phyloP scores from a whole-genome alignment of 2,113 vertebrate genomes.

The Myiozetetes cayanensis region DNA sequence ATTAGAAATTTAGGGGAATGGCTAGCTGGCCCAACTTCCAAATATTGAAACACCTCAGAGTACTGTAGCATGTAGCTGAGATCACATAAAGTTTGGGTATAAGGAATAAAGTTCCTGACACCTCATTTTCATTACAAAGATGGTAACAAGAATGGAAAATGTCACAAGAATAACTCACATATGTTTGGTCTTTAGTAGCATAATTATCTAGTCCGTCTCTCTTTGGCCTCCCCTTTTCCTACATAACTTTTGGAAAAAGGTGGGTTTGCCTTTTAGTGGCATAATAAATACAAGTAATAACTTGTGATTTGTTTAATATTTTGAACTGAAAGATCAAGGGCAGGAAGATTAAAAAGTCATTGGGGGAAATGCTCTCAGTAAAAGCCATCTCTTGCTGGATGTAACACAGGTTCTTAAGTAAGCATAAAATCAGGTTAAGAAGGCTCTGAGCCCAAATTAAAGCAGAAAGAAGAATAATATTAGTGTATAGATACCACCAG shows the following conservation, averaged over 20 bases:
- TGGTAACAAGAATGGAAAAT: constrained; percentile 43
- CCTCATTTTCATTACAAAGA: constrained; percentile 5
- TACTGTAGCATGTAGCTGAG: background rate
- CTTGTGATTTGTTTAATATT: constrained; percentile 67
- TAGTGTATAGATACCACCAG: background rate
- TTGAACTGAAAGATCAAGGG: constrained; percentile 61
- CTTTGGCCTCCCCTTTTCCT: constrained; percentile 18
- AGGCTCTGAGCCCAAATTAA: constrained; percentile 24
- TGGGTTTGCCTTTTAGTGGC: constrained; percentile 30
- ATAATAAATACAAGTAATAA: constrained; percentile 58
- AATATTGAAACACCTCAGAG: background rate
- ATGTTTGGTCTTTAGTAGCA: background rate
- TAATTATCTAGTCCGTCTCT: constrained; percentile 6
- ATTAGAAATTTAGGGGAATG: constrained; percentile 17
- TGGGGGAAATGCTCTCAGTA: constrained; percentile 6
- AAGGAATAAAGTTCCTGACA: constrained; percentile 9
- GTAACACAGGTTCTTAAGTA: constrained; percentile 30
- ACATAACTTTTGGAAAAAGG: background rate
- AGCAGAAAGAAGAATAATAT: constrained; percentile 26
- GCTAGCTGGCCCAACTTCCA: background rate
- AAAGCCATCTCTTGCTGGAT: constrained; percentile 54
- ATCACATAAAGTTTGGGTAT: background rate
- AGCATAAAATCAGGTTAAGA: constrained; percentile 61
- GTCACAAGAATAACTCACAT: constrained; percentile 40
- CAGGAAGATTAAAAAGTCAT: constrained; percentile 48